A percentile compares a stretch with the other conserved stretches of the same genome.
These are phyloP conservation scores for Drosophila kepulauana DNA, from an alignment of 1,140 invertebrate species.

Conservation along the genomic window DNA sequence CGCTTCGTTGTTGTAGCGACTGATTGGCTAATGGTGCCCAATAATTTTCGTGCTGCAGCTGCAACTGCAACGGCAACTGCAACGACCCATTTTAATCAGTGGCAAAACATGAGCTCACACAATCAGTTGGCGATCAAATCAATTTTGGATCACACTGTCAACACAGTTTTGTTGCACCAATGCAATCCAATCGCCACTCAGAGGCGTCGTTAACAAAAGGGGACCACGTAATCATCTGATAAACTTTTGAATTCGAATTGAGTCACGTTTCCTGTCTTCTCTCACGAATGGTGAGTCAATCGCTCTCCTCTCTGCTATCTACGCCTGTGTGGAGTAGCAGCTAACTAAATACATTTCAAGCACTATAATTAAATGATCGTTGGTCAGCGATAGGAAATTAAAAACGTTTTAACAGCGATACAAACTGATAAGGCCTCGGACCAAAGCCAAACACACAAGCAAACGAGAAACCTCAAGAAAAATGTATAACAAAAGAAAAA, in stretches of 20 bases:
- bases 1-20: background rate
- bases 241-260: background rate
- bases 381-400: conserved; percentile 73
- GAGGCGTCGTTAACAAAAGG: conserved; percentile 2
- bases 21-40: conserved; percentile 37
- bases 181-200: background rate
- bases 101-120: conserved; percentile 55
- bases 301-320: background rate
- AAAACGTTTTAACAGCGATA: conserved; percentile 78
- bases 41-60: conserved; percentile 40
- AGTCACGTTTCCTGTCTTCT: conserved; percentile 10
- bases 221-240: background rate
- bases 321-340: conserved; percentile 33
- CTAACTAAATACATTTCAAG: conserved; percentile 59
- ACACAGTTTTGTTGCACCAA: background rate
- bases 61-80: conserved; percentile 4
- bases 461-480: conserved; percentile 7
- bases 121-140: conserved; percentile 49
- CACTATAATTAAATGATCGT: conserved; percentile 79
- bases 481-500: background rate
- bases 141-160: conserved; percentile 42
- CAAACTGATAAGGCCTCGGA: conserved; percentile 61
- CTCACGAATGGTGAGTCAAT: conserved; percentile 2
- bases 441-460: conserved; percentile 26
- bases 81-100: conserved; percentile 52